Evolutionary conservation across 2,888 invertebrate species (phyloP).

Genomic region (Glyphotaelius pellucidus): DNA sequence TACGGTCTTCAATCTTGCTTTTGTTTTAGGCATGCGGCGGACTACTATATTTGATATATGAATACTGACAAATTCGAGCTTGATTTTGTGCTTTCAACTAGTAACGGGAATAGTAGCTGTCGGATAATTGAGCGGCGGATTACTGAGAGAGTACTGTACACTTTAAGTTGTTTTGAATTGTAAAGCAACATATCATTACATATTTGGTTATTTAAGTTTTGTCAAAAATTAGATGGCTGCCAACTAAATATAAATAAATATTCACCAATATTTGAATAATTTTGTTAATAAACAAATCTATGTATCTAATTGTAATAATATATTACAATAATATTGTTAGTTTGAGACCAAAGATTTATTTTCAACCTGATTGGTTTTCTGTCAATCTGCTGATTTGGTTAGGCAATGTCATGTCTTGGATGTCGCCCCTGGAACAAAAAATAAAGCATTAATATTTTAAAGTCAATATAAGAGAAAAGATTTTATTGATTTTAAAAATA

Average conservation of each 20-base stretch:
- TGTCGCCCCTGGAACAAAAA: slow-evolving; percentile 79
- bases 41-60: too few species aligned
- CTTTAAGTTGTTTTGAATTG: not conserved
- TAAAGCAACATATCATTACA: not conserved
- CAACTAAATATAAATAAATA: not conserved
- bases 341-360: not conserved
- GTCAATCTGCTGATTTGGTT: slow-evolving; percentile 80
- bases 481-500: too few species aligned
- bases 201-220: too few species aligned
- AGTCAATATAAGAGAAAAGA: not conserved
- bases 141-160: too few species aligned
- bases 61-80: too few species aligned
- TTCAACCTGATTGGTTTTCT: not conserved
- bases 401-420: slow-evolving; percentile 83
- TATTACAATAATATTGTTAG: not conserved
- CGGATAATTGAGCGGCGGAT: too few species aligned
- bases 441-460: slow-evolving; percentile 42
- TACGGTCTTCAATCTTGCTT: too few species aligned
- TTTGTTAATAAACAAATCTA: not conserved
- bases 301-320: not conserved
- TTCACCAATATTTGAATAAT: not conserved
- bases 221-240: not conserved
- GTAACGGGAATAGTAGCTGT: too few species aligned
- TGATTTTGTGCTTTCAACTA: too few species aligned
- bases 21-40: too few species aligned